Percentiles rank a stretch among this genome's conserved stretches.
phyloP scores from a whole-genome alignment of 2,888 invertebrate species.

The Tetranychus truncatus region DNA sequence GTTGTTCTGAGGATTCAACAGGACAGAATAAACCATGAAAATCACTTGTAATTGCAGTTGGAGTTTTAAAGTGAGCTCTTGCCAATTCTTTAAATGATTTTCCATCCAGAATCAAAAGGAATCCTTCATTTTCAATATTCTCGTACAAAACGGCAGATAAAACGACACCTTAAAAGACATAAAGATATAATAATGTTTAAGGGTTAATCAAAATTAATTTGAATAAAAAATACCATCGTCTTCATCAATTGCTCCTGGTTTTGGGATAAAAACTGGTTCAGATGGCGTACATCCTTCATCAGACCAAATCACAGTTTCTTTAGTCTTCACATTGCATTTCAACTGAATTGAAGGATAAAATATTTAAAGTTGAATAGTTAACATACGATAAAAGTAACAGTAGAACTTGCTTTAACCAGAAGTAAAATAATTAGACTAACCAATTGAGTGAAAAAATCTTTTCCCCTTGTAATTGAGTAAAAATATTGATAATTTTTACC shows the following conservation, averaged over 20 bases:
- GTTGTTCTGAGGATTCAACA: neutral
- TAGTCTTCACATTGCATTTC: conserved; percentile 33
- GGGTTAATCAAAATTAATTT: neutral
- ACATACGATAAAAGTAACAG: neutral
- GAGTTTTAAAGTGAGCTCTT: conserved; percentile 29
- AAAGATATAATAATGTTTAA: neutral
- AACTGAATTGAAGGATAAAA: neutral
- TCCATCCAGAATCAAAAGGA: conserved; percentile 33
- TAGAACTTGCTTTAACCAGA: neutral
- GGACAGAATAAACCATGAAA: conserved; percentile 12
- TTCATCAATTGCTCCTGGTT: conserved; percentile 34
- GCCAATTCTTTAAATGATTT: conserved; percentile 33
- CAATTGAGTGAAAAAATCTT: conserved; percentile 1
- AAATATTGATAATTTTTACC: conserved; percentile 36
- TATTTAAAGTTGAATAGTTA: neutral
- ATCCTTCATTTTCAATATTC: conserved; percentile 20
- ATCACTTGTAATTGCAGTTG: neutral
- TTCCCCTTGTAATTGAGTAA: conserved; percentile 30
- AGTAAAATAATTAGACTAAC: neutral
- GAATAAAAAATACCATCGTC: conserved; percentile 33
- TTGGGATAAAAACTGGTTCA: conserved; percentile 37
- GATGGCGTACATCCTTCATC: conserved; percentile 32
- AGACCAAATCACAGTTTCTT: conserved; percentile 31
- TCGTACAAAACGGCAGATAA: conserved; percentile 29
- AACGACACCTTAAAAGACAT: conserved; percentile 25